Conservation (phyloP, 1,140 invertebrate species). For the Potamilus streckersoni region DNA sequence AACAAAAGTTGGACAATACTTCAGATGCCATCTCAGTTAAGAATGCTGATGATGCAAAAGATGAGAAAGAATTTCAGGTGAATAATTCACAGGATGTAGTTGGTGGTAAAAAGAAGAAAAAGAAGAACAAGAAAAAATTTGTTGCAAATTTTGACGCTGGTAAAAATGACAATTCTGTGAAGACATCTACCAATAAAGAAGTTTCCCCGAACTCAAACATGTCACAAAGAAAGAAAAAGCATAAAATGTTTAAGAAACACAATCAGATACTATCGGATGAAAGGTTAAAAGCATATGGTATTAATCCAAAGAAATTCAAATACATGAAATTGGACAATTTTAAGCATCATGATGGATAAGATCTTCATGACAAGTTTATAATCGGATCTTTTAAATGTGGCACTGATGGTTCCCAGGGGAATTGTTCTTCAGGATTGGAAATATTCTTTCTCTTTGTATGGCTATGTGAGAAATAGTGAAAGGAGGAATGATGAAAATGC, state of each 20-base stretch:
- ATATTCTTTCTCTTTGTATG: too few species aligned
- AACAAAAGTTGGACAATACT: too few species aligned
- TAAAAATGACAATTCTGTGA: neutral
- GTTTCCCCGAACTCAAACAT: neutral
- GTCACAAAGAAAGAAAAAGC: conserved; percentile 48
- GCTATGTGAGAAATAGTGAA: too few species aligned
- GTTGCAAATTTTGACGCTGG: neutral
- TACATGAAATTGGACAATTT: conserved; percentile 22
- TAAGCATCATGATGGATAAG: too few species aligned
- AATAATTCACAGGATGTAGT: conserved; percentile 38
- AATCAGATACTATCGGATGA: conserved; percentile 74
- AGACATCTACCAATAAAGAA: neutral
- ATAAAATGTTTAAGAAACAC: conserved; percentile 43
- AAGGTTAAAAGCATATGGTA: conserved; percentile 86
- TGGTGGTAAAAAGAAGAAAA: conserved; percentile 31
- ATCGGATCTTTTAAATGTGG: too few species aligned
- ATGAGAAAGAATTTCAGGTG: conserved; percentile 10
- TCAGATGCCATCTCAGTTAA: neutral
- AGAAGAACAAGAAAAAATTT: conserved; percentile 35
- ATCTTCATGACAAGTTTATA: too few species aligned
- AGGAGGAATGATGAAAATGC: too few species aligned
- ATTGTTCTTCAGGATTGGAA: too few species aligned
- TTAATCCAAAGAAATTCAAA: conserved; percentile 90
- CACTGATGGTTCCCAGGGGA: too few species aligned
- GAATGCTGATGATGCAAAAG: neutral